A percentile compares a stretch with the other conserved stretches of the same genome.
These are phyloP conservation scores for Microchrysa polita DNA, from an alignment of 2,888 invertebrate genomes.

Conservation along the genomic window DNA sequence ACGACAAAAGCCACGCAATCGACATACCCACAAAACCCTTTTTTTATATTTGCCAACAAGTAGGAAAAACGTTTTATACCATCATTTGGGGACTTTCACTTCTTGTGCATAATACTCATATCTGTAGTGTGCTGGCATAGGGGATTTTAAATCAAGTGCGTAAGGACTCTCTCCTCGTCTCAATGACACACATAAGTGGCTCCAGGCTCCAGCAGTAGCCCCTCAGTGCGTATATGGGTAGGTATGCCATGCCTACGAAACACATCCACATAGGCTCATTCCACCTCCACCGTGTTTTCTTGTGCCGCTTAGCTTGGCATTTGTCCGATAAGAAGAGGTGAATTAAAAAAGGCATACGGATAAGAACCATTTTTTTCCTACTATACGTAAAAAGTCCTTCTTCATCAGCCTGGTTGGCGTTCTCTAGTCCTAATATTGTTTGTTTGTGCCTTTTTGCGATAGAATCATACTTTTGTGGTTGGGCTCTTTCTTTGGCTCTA, in stretches of 20 bases:
- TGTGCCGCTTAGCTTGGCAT: constrained; percentile 32
- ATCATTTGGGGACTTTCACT: no score
- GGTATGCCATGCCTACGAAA: no score
- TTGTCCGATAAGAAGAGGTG: constrained; percentile 34
- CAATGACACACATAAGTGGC: no score
- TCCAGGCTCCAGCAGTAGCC: not conserved
- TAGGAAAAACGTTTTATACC: no score
- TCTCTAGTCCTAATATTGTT: constrained; percentile 27
- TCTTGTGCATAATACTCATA: not conserved
- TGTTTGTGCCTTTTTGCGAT: constrained; percentile 15
- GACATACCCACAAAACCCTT: no score
- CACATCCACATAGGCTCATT: no score
- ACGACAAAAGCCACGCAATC: no score
- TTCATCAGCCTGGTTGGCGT: constrained; percentile 16
- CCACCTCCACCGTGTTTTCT: constrained; percentile 15
- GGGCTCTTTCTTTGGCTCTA: no score
- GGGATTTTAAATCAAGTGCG: constrained; percentile 33
- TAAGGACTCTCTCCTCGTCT: constrained; percentile 3
- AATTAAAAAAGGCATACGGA: constrained; percentile 39
- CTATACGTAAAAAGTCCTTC: constrained; percentile 13
- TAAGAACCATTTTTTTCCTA: constrained; percentile 33
- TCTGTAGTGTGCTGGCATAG: not conserved
- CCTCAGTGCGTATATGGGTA: constrained; percentile 3
- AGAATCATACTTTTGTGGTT: constrained; percentile 26
- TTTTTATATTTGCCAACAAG: no score